phyloP scores from a whole-genome alignment of 2,888 invertebrate species.

The Cataglyphis cursor region DNA sequence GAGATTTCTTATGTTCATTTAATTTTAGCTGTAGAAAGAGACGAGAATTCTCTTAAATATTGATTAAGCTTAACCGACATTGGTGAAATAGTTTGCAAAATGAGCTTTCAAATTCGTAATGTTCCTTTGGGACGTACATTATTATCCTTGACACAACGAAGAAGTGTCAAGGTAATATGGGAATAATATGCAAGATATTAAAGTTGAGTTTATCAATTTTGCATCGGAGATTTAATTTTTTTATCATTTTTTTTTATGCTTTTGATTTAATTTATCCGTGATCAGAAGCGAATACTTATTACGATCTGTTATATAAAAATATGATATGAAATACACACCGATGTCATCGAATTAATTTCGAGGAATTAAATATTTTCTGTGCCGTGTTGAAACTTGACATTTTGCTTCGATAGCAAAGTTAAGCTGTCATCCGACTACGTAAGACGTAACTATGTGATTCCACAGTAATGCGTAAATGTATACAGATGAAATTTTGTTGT shows the following conservation, averaged over 20 bases:
- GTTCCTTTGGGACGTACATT: constrained; percentile 5
- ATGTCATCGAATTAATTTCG: not conserved
- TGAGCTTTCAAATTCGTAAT: not conserved
- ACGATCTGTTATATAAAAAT: not conserved
- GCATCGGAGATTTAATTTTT: not conserved
- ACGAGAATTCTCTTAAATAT: not conserved
- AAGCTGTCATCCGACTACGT: constrained; percentile 4
- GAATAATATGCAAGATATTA: not conserved
- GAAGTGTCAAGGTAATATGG: not conserved
- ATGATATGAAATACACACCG: not conserved
- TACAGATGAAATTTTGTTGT: not conserved
- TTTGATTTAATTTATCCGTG: not conserved
- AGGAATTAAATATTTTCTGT: too few species aligned
- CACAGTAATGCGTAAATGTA: constrained; percentile 9
- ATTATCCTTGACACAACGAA: constrained; percentile 1
- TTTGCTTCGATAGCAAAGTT: constrained; percentile 18
- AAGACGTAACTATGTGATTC: not conserved
- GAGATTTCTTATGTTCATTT: not conserved
- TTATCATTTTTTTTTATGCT: not conserved
- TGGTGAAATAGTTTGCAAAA: constrained; percentile 13
- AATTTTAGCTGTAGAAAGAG: not conserved
- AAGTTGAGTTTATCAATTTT: not conserved
- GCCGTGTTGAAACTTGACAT: not conserved
- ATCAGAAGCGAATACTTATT: not conserved
- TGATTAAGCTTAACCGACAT: constrained; percentile 8